Percentiles rank a stretch among this genome's conserved stretches.
Conservation (phyloP, 2,113 vertebrate species). For the Syrmaticus mikado region DNA sequence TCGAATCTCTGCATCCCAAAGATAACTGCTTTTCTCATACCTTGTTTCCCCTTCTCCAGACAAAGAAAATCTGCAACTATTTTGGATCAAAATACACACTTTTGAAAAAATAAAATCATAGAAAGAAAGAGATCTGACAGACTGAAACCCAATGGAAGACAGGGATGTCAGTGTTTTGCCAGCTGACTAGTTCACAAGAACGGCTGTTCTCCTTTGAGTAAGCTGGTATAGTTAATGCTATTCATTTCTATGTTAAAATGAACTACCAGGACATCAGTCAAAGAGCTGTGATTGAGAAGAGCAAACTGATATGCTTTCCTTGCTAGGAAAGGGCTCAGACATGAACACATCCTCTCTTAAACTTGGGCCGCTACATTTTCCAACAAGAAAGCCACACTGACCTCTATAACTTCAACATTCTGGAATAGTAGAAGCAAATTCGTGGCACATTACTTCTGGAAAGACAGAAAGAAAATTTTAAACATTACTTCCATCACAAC, state of each 20-base stretch:
- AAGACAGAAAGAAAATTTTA: neutral
- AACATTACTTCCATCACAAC: neutral
- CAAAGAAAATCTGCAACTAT: neutral
- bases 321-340: neutral
- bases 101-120: neutral
- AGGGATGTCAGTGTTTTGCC: neutral
- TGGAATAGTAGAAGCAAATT: neutral
- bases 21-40: neutral
- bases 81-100: neutral
- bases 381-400: neutral
- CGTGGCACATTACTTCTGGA: neutral
- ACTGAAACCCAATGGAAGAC: neutral
- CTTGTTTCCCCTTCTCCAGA: neutral
- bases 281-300: neutral
- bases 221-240: neutral
- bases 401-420: neutral
- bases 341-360: neutral
- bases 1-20: neutral
- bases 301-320: neutral
- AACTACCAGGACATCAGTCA: neutral
- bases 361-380: neutral
- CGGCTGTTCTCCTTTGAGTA: neutral
- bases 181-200: neutral
- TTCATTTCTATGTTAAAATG: neutral
- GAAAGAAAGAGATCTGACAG: neutral